Evolutionary conservation across 2,888 invertebrate genomes (phyloP).

Genomic region (Pristionchus exspectatus): DNA sequence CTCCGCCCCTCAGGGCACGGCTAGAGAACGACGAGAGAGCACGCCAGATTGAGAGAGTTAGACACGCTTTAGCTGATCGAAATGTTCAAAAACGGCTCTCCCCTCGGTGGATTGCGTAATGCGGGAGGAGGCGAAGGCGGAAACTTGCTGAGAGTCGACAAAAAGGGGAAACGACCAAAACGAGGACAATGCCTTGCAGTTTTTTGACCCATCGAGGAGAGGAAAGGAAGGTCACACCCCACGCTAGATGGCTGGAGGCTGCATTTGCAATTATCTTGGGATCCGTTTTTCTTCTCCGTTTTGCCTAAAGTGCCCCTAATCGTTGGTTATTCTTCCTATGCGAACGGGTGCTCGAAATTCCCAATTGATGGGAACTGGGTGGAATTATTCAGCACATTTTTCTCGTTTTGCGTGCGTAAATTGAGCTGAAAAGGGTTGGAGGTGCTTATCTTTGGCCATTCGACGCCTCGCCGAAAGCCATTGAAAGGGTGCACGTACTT

Average conservation of each 20-base stretch:
- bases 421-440: too few species aligned
- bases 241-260: background rate
- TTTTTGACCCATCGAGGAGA: slow-evolving; percentile 31
- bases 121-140: background rate
- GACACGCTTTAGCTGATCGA: background rate
- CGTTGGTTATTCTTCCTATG: too few species aligned
- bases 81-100: slow-evolving; percentile 42
- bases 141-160: slow-evolving; percentile 37
- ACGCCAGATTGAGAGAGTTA: too few species aligned
- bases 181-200: background rate
- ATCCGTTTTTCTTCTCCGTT: background rate
- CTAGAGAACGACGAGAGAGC: background rate
- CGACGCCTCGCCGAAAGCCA: too few species aligned
- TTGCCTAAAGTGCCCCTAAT: background rate
- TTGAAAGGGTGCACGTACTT: too few species aligned
- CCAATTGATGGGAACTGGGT: too few species aligned
- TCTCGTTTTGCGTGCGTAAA: too few species aligned
- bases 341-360: too few species aligned
- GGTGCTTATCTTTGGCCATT: too few species aligned
- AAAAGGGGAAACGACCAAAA: background rate
- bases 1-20: slow-evolving; percentile 3
- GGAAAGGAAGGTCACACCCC: slow-evolving; percentile 5
- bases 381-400: too few species aligned
- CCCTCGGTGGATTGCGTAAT: background rate
- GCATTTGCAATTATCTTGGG: background rate